phyloP scores from a whole-genome alignment of 2,797 vertebrate species.

The Lithobates sylvaticus region DNA sequence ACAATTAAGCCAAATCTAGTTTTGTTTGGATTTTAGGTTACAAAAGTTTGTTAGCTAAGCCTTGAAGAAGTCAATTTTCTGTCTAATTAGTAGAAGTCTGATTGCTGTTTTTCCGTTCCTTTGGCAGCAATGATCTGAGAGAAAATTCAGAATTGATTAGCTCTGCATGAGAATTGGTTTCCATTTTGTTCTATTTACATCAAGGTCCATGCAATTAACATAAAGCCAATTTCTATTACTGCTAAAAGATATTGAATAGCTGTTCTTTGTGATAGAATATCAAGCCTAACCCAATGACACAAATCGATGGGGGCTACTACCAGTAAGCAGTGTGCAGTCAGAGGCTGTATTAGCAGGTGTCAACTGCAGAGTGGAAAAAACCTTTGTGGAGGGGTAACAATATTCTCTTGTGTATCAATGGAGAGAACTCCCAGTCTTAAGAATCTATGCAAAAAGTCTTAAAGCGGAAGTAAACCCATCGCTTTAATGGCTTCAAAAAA shows the following conservation, averaged over 20 bases:
- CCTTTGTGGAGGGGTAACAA: background rate
- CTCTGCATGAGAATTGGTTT: constrained; percentile 79
- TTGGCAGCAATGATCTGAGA: constrained; percentile 69
- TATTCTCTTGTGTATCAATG: background rate
- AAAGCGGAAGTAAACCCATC: too few species aligned
- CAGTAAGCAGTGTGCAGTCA: constrained; percentile 72
- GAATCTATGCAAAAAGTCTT: too few species aligned
- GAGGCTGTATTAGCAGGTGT: background rate
- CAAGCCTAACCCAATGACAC: constrained; percentile 83
- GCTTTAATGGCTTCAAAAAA: too few species aligned
- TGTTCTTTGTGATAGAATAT: constrained; percentile 96
- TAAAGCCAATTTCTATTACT: constrained; percentile 95
- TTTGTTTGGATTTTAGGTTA: background rate
- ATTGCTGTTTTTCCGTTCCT: constrained; percentile 66
- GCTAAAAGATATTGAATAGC: constrained; percentile 93
- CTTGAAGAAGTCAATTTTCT: constrained; percentile 45
- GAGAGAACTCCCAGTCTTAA: too few species aligned
- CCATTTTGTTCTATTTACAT: constrained; percentile 92
- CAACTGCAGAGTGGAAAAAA: background rate
- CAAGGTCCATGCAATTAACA: constrained; percentile 92
- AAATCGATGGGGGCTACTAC: constrained; percentile 82
- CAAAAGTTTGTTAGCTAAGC: constrained; percentile 33
- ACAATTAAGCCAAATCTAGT: background rate
- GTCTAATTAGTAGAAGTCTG: constrained; percentile 73
- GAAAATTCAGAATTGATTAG: constrained; percentile 85